phyloP scores from a whole-genome alignment of 2,113 vertebrate genomes.

The Coptodon rendalli region DNA sequence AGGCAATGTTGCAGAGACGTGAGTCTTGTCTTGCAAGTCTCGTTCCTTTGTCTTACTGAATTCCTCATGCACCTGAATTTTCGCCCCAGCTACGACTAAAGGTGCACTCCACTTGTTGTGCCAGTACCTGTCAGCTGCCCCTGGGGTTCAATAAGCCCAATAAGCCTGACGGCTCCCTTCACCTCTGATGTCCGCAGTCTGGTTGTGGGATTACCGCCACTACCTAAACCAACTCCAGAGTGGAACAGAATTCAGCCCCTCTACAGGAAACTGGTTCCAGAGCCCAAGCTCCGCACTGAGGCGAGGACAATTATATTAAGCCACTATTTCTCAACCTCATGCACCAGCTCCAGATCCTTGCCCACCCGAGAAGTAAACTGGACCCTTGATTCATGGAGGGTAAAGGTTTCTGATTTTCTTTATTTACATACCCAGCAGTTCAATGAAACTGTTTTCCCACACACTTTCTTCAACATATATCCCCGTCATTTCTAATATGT shows the following conservation, averaged over 20 bases:
- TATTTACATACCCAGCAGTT: neutral
- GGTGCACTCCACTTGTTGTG: accelerated
- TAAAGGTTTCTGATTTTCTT: neutral
- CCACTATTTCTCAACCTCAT: neutral
- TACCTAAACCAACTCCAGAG: neutral
- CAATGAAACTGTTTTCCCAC: neutral
- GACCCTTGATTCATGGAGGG: neutral
- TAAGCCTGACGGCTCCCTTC: neutral
- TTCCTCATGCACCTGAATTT: neutral
- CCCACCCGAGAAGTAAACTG: neutral
- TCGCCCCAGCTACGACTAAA: neutral
- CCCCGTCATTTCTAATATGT: neutral
- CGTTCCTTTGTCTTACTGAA: neutral
- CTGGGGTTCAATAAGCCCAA: neutral
- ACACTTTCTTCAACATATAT: neutral
- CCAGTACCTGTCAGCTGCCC: neutral
- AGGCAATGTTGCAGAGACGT: neutral
- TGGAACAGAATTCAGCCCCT: neutral
- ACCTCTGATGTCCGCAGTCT: neutral
- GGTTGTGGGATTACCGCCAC: neutral
- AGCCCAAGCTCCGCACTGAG: neutral
- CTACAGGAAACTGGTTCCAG: neutral
- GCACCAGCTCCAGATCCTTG: neutral
- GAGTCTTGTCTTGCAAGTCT: neutral
- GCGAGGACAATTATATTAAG: neutral